Conservation (phyloP, 2,888 invertebrate genomes). For the Campoletis raptor region DNA sequence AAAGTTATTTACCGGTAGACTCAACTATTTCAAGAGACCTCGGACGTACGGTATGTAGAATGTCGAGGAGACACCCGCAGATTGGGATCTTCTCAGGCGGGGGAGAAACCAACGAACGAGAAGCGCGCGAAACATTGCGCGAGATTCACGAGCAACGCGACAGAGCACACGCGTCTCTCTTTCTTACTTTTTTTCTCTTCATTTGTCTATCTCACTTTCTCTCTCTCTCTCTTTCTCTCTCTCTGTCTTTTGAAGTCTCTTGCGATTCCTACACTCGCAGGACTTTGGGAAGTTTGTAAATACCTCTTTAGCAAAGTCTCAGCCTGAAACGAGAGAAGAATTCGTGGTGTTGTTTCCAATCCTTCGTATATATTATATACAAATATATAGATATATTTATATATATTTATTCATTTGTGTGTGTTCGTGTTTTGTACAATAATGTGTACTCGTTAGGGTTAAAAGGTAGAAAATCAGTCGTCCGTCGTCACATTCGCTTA, state of each 20-base stretch:
- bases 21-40: conserved; percentile 67
- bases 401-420: conserved; percentile 17
- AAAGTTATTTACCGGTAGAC: conserved; percentile 70
- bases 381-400: conserved; percentile 1
- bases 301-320: conserved; percentile 64
- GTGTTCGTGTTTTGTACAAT: not conserved
- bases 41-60: conserved; percentile 69
- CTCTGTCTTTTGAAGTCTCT: not conserved
- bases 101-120: conserved; percentile 53
- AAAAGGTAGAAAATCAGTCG: conserved; percentile 46
- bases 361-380: conserved; percentile 17
- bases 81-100: conserved; percentile 63
- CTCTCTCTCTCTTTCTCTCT: conserved; percentile 15
- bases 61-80: conserved; percentile 66
- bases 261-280: conserved; percentile 39
- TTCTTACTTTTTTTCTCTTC: not conserved
- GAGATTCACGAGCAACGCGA: conserved; percentile 66
- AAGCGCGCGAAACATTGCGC: conserved; percentile 69
- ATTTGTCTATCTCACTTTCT: conserved; percentile 22
- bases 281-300: conserved; percentile 67
- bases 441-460: conserved; percentile 44
- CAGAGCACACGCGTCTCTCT: conserved; percentile 29
- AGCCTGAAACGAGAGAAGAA: conserved; percentile 63
- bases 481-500: conserved; percentile 51
- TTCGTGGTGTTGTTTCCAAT: conserved; percentile 55